Evolutionary conservation across 2,113 vertebrate species (phyloP), one percentile per base, ranked within the genome.

Genomic region (Rhinichthys klamathensis): DNA sequence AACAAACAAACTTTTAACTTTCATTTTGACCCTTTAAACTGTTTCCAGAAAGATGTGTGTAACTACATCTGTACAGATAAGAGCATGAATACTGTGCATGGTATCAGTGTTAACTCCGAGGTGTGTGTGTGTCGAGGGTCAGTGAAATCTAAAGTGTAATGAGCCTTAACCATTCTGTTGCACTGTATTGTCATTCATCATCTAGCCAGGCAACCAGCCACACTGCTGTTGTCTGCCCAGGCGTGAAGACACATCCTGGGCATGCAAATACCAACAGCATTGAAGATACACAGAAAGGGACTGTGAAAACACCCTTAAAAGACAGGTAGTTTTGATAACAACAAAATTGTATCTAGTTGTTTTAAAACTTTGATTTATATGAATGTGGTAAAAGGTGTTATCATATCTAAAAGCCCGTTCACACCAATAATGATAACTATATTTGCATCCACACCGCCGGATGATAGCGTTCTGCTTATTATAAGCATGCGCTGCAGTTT

Each of bases 101-200:
- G 38, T 54, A 78, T 72, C 65, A n/a, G 23, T 13, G 35, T 27
- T 54, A 54, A 70, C 84, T 80, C 16, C 7, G 10, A 77, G 44
- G 73, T 77, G 56, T 73, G 49, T 60, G 75, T 60, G 75, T 16
- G 9, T 51, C 15, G 78, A 65, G 78, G 84, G 86, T 84, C 58
- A 74, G 27, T 74, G 35, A 41, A 74, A 73, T 80, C 83, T 65
- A 51, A 61, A 41, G 77, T 74, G 77, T 80, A 87, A 87, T 81
- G 77, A 87, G 83, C 77, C 78, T 60, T 81, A 75, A 67, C 84
- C 56, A 63, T 49, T 58, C 67, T 69, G 69, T 75, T 73, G 56
- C 67, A 75, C 32, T 84, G 76, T 87, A 70, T 67, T 84, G 65
- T 79, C 86, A 80, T 78, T 78, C 81, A 60, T 83, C 84, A 85